Conservation (phyloP, 2,113 vertebrate species). For the Strix aluco region DNA sequence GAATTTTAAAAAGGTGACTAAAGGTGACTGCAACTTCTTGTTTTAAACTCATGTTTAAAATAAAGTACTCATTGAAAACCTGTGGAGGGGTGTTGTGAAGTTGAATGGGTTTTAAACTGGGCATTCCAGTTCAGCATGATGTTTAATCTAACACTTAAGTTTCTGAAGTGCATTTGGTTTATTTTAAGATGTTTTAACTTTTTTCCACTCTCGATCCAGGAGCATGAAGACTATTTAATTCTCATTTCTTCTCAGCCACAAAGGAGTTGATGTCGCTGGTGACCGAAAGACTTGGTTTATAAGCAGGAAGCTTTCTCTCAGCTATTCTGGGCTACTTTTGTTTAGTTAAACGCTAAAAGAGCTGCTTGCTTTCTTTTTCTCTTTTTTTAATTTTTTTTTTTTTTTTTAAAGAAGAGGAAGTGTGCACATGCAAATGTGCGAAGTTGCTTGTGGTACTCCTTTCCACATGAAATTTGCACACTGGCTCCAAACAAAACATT, state of each 20-base stretch:
- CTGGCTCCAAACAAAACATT: neutral
- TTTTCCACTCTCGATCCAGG: slow-evolving; percentile 48
- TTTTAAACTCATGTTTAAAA: neutral
- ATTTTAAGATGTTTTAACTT: slow-evolving; percentile 47
- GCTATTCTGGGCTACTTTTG: neutral
- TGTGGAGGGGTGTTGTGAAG: neutral
- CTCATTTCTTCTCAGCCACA: slow-evolving; percentile 23
- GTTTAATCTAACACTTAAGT: neutral
- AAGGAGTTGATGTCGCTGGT: slow-evolving; percentile 30
- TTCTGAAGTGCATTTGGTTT: neutral
- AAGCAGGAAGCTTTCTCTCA: neutral
- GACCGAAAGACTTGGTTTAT: slow-evolving; percentile 15
- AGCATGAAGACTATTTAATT: slow-evolving; percentile 26
- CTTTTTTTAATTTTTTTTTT: neutral
- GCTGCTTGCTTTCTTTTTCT: neutral
- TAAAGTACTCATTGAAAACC: neutral
- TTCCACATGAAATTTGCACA: neutral
- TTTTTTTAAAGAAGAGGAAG: neutral
- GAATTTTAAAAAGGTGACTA: neutral
- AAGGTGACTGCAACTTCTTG: neutral
- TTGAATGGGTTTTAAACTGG: neutral
- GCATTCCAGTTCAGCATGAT: neutral
- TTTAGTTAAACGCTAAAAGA: neutral
- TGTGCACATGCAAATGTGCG: neutral
- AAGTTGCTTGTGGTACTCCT: neutral